These are phyloP conservation scores for Noctua janthe DNA, from an alignment of 2,888 invertebrate species.

Conservation along the genomic window DNA sequence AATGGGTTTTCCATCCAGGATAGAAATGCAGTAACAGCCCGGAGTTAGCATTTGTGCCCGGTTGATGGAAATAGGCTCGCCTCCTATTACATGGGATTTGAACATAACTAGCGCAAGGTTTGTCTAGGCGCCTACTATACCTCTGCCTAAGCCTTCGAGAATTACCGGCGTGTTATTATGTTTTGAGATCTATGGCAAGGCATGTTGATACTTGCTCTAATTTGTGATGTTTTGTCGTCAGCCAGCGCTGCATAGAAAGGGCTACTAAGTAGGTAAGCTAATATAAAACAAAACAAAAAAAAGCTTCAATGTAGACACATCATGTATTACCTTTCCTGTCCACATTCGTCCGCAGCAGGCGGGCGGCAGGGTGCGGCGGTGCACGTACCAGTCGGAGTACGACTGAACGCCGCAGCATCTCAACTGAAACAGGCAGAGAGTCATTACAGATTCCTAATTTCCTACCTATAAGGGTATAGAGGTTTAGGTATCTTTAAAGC, in stretches of 20 bases:
- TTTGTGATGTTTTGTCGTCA: neutral
- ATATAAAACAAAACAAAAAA: neutral
- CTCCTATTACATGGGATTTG: too few relatives aligned
- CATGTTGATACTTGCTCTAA: neutral
- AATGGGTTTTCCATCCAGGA: neutral
- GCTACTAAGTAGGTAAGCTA: neutral
- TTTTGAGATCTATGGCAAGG: neutral
- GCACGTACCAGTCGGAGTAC: slow-evolving; percentile 80
- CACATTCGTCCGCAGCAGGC: slow-evolving; percentile 82
- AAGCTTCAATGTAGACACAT: neutral
- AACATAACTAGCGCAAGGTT: too few relatives aligned
- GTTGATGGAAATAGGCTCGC: neutral
- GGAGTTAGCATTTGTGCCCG: neutral
- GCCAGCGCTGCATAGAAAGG: neutral
- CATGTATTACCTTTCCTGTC: slow-evolving; percentile 77
- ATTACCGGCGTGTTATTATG: too few relatives aligned
- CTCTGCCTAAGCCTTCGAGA: too few relatives aligned
- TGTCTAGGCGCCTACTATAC: too few relatives aligned
- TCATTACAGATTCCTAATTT: neutral
- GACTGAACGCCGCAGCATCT: slow-evolving; percentile 85
- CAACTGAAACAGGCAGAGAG: slow-evolving; percentile 71
- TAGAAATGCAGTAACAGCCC: neutral
- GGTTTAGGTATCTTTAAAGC: neutral
- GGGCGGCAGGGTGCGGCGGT: slow-evolving; percentile 77
- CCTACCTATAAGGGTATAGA: neutral